Evolutionary conservation across 2,888 invertebrate genomes (phyloP).

Genomic region (Merodon equestris): DNA sequence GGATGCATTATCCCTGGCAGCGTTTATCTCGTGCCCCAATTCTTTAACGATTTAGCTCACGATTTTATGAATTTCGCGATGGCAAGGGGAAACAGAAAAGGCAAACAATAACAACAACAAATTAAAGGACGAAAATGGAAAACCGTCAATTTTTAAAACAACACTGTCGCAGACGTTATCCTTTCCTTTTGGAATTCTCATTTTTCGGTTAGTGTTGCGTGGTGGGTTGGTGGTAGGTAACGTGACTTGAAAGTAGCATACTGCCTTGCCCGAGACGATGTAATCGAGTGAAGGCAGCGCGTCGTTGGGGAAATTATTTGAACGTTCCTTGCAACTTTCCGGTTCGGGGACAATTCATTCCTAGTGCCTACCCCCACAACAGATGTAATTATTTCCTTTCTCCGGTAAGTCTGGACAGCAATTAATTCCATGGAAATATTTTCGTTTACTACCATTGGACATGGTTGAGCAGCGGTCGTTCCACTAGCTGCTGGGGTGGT

Average conservation of each 20-base stretch:
- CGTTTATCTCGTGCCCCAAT: background rate
- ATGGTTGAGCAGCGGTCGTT: slow-evolving; percentile 42
- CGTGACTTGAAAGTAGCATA: slow-evolving; percentile 50
- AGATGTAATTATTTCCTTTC: slow-evolving; percentile 61
- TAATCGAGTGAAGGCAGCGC: background rate
- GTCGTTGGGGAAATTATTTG: slow-evolving; percentile 2
- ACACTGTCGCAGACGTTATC: slow-evolving; percentile 32
- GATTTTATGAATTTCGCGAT: slow-evolving; percentile 22
- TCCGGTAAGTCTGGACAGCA: slow-evolving; percentile 52
- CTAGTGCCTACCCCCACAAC: slow-evolving; percentile 16
- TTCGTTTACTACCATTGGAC: slow-evolving; percentile 60
- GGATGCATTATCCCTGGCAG: slow-evolving; percentile 42
- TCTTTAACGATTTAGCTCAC: slow-evolving; percentile 29
- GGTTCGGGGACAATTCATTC: slow-evolving; percentile 35
- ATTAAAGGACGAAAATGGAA: slow-evolving; percentile 3
- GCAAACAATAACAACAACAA: background rate
- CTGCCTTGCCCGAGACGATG: slow-evolving; percentile 13
- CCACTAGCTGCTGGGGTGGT: too few species aligned
- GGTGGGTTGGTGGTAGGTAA: slow-evolving; percentile 16
- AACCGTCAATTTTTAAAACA: slow-evolving; percentile 18
- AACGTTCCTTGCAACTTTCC: slow-evolving; percentile 14
- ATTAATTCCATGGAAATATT: slow-evolving; percentile 58
- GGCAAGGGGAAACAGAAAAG: too few species aligned
- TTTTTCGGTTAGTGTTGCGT: too few species aligned
- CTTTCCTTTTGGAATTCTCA: slow-evolving; percentile 27